These are phyloP conservation scores for Leucopternis melanops DNA, from an alignment of 2,113 vertebrate species.

Conservation along the genomic window DNA sequence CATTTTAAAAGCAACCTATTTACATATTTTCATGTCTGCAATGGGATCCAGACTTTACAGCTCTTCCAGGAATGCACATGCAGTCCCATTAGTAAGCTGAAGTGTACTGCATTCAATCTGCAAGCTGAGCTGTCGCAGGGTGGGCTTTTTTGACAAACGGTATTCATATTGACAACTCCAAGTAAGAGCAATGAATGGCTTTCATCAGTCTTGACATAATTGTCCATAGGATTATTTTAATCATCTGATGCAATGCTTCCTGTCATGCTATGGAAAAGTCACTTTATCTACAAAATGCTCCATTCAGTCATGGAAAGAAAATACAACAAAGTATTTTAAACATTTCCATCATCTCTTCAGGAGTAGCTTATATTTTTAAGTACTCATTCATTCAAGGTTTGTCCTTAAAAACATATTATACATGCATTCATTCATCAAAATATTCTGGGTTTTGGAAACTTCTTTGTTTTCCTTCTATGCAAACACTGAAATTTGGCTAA, in stretches of 20 bases:
- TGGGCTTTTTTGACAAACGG: background rate
- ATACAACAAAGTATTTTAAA: constrained; percentile 11
- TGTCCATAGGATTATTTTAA: constrained; percentile 20
- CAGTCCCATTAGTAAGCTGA: background rate
- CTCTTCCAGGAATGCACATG: background rate
- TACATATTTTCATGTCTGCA: background rate
- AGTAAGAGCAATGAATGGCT: background rate
- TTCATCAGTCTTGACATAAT: constrained; percentile 22
- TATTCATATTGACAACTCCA: background rate
- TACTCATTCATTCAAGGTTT: background rate
- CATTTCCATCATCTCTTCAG: background rate
- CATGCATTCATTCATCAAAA: background rate
- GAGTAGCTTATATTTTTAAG: background rate
- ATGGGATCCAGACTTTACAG: background rate
- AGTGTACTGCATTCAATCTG: background rate
- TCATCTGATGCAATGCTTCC: constrained; percentile 14
- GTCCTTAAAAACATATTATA: background rate
- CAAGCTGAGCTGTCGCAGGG: background rate
- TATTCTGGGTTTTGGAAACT: background rate
- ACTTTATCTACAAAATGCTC: background rate
- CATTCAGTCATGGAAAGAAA: constrained; percentile 1
- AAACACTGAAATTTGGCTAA: background rate
- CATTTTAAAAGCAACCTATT: constrained; percentile 8
- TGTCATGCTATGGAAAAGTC: background rate
- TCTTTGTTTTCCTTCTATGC: background rate